phyloP scores from a whole-genome alignment of 2,888 invertebrate genomes.

The Lochmaea capreae region DNA sequence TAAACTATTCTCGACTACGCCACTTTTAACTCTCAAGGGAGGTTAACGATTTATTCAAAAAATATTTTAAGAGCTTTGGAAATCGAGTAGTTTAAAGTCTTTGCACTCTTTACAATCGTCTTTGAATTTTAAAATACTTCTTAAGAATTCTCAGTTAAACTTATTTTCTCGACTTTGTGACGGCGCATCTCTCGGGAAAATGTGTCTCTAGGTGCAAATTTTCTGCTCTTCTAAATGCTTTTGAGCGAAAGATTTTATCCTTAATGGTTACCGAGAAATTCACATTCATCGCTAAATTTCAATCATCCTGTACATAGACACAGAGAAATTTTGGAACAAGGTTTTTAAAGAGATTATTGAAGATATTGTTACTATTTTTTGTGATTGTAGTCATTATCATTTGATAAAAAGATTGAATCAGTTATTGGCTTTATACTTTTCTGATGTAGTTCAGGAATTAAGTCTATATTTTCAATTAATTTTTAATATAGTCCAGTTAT shows the following conservation, averaged over 20 bases:
- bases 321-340: no score
- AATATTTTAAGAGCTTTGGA: slow-evolving; percentile 1
- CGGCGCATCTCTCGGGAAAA: background rate
- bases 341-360: no score
- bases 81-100: background rate
- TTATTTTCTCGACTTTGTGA: no score
- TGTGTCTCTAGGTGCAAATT: background rate
- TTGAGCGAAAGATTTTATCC: background rate
- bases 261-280: background rate
- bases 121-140: slow-evolving; percentile 1
- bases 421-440: no score
- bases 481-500: no score
- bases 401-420: no score
- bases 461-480: no score
- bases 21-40: background rate
- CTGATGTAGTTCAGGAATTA: no score
- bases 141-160: background rate
- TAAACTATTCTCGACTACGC: slow-evolving; percentile 4
- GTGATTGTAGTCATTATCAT: no score
- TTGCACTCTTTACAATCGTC: background rate
- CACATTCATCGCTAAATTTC: no score
- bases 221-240: background rate
- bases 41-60: background rate
- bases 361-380: no score
- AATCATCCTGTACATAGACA: no score